A percentile compares a stretch with the other conserved stretches of the same genome.
phyloP scores from a whole-genome alignment of 2,888 invertebrate genomes.

The Thysanoteuthis rhombus region DNA sequence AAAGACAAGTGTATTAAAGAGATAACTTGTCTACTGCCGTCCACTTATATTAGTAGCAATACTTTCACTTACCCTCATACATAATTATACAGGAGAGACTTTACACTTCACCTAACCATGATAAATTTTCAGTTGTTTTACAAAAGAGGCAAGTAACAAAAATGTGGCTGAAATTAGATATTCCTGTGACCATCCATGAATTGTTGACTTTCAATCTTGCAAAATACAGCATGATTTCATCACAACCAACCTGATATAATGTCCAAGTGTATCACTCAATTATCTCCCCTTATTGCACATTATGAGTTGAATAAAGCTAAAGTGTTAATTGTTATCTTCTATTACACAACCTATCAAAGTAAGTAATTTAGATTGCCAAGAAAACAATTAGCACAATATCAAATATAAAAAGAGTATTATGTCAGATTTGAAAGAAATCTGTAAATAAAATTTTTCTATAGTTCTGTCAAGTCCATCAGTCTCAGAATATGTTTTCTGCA shows the following conservation, averaged over 20 bases:
- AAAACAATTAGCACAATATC: neutral
- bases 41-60: no score
- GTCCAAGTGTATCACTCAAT: no score
- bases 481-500: neutral
- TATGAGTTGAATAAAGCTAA: no score
- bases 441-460: neutral
- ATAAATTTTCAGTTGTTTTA: neutral
- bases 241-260: no score
- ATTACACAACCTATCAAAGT: neutral
- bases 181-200: neutral
- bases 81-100: neutral
- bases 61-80: no score
- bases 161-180: neutral
- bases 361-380: neutral
- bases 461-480: neutral
- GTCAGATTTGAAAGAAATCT: neutral
- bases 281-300: no score
- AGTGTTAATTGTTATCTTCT: no score
- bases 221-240: neutral
- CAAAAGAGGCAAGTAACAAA: neutral
- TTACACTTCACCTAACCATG: neutral
- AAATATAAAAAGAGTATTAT: neutral
- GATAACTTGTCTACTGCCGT: no score
- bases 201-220: neutral
- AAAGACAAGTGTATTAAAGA: no score